A percentile compares a stretch with the other conserved stretches of the same genome.
Conservation (phyloP, 2,113 vertebrate species). For the Felis chaus region DNA sequence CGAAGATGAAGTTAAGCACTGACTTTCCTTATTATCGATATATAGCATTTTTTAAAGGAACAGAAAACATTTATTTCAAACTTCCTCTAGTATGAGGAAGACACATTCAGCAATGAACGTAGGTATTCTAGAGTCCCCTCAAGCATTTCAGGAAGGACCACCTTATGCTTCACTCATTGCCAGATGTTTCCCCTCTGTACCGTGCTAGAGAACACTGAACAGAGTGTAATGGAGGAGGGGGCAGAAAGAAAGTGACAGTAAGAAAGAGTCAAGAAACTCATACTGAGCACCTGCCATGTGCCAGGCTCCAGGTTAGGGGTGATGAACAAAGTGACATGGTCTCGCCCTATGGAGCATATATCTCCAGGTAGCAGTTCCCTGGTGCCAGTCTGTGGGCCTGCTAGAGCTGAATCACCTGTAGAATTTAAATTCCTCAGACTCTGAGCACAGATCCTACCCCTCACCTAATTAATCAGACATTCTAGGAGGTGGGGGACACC, state of each 20-base stretch:
- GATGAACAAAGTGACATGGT: not conserved
- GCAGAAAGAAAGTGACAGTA: not conserved
- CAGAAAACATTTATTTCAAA: conserved; percentile 36
- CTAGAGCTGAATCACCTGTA: too few relatives aligned
- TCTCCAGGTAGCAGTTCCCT: not conserved
- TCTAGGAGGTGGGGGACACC: not conserved
- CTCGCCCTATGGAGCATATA: accelerated
- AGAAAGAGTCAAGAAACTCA: not conserved
- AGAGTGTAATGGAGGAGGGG: not conserved
- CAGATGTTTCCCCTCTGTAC: not conserved
- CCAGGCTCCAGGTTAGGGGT: not conserved
- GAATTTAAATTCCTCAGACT: not conserved
- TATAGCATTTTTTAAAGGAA: not conserved
- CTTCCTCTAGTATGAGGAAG: not conserved
- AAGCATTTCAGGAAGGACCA: not conserved
- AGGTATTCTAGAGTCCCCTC: not conserved
- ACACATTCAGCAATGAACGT: not conserved
- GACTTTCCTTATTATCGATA: not conserved
- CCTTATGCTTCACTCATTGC: not conserved
- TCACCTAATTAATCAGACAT: not conserved
- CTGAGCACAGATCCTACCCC: not conserved
- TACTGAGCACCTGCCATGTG: not conserved
- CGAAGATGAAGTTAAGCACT: not conserved
- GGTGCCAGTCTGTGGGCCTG: not conserved
- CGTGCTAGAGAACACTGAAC: not conserved